Conservation (phyloP, 2,113 vertebrate genomes). For the Chionomys nivalis region DNA sequence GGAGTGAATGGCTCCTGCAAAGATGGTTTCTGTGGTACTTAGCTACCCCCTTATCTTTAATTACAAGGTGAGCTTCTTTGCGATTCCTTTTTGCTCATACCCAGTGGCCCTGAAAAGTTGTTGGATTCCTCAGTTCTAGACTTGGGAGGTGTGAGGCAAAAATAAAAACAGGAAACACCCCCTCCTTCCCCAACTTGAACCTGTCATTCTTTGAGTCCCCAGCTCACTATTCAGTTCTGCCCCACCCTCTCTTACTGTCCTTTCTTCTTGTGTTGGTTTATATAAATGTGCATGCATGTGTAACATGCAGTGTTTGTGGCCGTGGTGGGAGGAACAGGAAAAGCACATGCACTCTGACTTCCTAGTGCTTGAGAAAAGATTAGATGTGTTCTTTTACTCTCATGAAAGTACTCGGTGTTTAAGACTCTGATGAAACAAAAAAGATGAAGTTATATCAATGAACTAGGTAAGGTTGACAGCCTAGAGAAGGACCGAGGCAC, state of each 20-base stretch:
- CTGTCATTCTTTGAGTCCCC: neutral
- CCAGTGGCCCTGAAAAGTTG: neutral
- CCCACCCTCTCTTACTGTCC: neutral
- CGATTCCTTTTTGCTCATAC: neutral
- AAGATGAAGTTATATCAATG: neutral
- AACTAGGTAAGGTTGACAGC: neutral
- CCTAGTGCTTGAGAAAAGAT: neutral
- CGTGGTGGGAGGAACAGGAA: neutral
- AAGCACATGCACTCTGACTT: neutral
- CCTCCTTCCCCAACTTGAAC: neutral
- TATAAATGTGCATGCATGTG: neutral
- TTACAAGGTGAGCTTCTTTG: neutral
- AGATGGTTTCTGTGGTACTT: neutral
- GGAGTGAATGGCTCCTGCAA: neutral
- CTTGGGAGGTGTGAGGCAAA: neutral
- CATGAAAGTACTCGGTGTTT: neutral
- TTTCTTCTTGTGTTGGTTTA: neutral
- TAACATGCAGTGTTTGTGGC: neutral
- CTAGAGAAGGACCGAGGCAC: neutral
- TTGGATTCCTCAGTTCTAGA: neutral
- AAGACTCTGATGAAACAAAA: neutral
- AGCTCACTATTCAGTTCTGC: neutral
- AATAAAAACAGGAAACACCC: neutral
- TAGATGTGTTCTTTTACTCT: slow-evolving; percentile 3
- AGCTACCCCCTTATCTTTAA: neutral